These are phyloP conservation scores for Manis crassicaudata DNA, from an alignment of 2,797 vertebrate genomes.

Conservation along the genomic window DNA sequence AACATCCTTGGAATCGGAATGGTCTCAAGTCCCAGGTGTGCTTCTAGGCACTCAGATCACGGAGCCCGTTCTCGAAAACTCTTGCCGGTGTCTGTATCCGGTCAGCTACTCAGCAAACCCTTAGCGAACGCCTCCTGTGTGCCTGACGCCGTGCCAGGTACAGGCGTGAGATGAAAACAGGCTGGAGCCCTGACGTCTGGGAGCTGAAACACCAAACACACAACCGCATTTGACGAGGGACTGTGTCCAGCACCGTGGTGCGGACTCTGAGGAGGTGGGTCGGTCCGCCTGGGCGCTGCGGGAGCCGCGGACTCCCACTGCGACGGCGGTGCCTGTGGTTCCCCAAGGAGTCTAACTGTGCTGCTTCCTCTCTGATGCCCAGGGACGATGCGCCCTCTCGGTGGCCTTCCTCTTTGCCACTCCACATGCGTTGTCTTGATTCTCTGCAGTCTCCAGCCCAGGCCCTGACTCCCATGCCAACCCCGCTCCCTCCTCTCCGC, in stretches of 20 bases:
- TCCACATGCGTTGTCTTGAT: neutral
- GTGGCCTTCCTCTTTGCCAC: neutral
- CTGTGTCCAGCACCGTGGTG: neutral
- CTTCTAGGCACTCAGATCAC: neutral
- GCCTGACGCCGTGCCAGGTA: neutral
- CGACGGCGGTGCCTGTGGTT: neutral
- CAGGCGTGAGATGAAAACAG: neutral
- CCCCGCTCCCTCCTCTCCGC: neutral
- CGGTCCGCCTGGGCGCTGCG: neutral
- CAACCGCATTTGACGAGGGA: neutral
- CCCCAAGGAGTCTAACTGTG: neutral
- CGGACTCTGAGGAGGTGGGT: neutral
- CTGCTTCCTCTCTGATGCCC: neutral
- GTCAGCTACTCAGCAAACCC: neutral
- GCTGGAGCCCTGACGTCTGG: neutral
- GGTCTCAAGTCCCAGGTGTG: neutral
- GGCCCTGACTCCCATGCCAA: neutral
- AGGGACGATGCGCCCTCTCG: neutral
- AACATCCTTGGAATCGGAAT: neutral
- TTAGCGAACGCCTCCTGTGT: neutral
- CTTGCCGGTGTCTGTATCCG: neutral
- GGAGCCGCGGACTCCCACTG: neutral
- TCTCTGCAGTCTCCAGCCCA: neutral
- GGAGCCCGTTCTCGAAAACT: neutral
- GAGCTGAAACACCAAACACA: neutral